phyloP scores from a whole-genome alignment of 2,888 invertebrate species.

The Amphipoea oculea region DNA sequence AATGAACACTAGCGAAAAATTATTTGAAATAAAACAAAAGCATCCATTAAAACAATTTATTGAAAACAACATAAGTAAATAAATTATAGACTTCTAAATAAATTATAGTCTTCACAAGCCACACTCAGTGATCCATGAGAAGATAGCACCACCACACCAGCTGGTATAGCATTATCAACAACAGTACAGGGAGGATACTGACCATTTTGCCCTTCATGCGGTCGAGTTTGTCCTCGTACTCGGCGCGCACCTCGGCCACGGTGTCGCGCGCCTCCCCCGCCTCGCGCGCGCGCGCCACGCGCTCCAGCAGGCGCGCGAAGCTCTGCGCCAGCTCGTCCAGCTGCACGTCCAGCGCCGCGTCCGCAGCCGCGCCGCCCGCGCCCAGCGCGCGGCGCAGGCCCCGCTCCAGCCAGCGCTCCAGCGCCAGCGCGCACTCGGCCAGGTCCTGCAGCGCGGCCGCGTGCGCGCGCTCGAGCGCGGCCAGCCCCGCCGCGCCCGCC shows the following conservation, averaged over 20 bases:
- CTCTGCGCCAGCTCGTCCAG: constrained; percentile 83
- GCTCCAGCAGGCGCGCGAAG: constrained; percentile 74
- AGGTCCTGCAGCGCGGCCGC: constrained; percentile 85
- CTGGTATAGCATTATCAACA: constrained; percentile 87
- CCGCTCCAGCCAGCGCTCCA: constrained; percentile 86
- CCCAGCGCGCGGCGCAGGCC: constrained; percentile 75
- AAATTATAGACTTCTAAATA: constrained; percentile 74
- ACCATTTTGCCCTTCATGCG: constrained; percentile 96
- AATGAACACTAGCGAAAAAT: constrained; percentile 76
- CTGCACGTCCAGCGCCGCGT: constrained; percentile 81
- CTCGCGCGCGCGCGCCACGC: constrained; percentile 78
- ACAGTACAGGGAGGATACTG: constrained; percentile 89
- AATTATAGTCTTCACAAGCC: constrained; percentile 79
- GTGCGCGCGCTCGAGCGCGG: constrained; percentile 82
- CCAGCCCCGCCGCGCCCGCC: constrained; percentile 77
- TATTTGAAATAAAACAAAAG: constrained; percentile 84
- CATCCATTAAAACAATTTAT: constrained; percentile 80
- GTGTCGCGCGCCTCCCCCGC: constrained; percentile 76
- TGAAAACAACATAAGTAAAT: constrained; percentile 74
- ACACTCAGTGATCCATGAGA: constrained; percentile 80
- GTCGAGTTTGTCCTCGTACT: constrained; percentile 94
- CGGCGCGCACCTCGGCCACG: constrained; percentile 90
- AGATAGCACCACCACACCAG: constrained; percentile 89
- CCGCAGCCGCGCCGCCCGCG: constrained; percentile 70
- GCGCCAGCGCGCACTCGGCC: constrained; percentile 81